Conservation (phyloP, 2,888 invertebrate species). For the Xanthorhoe designata region DNA sequence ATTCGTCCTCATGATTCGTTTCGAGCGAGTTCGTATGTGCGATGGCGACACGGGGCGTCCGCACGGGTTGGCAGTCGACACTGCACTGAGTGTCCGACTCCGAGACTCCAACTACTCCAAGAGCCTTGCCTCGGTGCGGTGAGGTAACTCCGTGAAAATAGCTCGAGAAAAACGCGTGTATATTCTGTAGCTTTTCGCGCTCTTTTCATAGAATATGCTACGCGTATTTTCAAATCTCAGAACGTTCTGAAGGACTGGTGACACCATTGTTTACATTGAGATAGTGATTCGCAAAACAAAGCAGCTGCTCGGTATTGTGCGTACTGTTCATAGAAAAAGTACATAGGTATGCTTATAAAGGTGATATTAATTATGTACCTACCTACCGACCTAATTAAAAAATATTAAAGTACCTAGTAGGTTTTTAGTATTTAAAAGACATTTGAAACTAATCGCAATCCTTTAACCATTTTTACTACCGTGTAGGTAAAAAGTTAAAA, state of each 20-base stretch:
- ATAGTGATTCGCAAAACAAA: slow-evolving; percentile 23
- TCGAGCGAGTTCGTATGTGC: slow-evolving; percentile 68
- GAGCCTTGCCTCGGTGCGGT: slow-evolving; percentile 38
- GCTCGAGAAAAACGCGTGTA: slow-evolving; percentile 50
- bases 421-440: too few relatives aligned
- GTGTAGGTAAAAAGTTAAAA: too few relatives aligned
- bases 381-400: too few relatives aligned
- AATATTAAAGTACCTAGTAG: too few relatives aligned
- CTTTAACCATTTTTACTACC: too few relatives aligned
- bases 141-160: slow-evolving; percentile 70
- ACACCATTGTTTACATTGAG: slow-evolving; percentile 34
- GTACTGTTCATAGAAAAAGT: too few relatives aligned
- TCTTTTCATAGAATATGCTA: slow-evolving; percentile 61
- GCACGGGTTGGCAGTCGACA: slow-evolving; percentile 46
- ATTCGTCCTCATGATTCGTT: slow-evolving; percentile 82
- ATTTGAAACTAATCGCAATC: too few relatives aligned
- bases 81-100: slow-evolving; percentile 51
- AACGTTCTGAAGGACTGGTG: slow-evolving; percentile 33
- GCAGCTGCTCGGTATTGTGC: slow-evolving; percentile 9
- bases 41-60: slow-evolving; percentile 53
- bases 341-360: too few relatives aligned
- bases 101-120: too few relatives aligned
- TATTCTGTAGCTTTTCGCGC: slow-evolving; percentile 46
- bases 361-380: too few relatives aligned
- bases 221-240: slow-evolving; percentile 48